phyloP scores from a whole-genome alignment of 1,140 invertebrate species.

The Paraescarpia echinospica region DNA sequence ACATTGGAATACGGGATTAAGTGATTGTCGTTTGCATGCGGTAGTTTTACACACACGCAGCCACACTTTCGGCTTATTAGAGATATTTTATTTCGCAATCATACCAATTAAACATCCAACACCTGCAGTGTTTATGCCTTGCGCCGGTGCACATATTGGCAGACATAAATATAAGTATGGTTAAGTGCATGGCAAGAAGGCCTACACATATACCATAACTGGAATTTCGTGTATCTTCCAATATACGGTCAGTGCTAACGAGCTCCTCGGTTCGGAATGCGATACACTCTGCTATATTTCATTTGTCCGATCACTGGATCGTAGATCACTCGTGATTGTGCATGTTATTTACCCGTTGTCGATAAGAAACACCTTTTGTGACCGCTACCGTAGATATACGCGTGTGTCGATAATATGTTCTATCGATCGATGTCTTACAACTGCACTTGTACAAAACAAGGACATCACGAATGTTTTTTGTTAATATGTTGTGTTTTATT shows the following conservation, averaged over 20 bases:
- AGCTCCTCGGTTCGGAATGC: too few relatives aligned
- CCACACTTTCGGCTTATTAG: background rate
- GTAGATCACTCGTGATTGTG: too few relatives aligned
- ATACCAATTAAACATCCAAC: background rate
- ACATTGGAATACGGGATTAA: background rate
- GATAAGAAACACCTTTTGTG: too few relatives aligned
- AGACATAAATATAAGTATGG: background rate
- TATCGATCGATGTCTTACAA: too few relatives aligned
- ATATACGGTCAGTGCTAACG: background rate
- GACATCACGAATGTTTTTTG: too few relatives aligned
- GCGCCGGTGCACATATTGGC: background rate
- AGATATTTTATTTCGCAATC: background rate
- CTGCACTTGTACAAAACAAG: too few relatives aligned
- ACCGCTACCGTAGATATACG: too few relatives aligned
- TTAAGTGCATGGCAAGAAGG: background rate
- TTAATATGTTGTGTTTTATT: too few relatives aligned
- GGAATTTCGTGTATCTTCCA: background rate
- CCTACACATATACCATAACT: background rate
- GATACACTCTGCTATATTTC: too few relatives aligned
- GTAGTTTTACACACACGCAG: background rate
- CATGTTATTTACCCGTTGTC: too few relatives aligned
- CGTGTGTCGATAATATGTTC: too few relatives aligned
- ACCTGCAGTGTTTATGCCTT: background rate
- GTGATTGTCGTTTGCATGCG: background rate
- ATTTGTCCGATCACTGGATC: too few relatives aligned